A percentile compares a stretch with the other conserved stretches of the same genome.
These are phyloP conservation scores for Paramisgurnus dabryanus DNA, from an alignment of 2,113 vertebrate species.

Conservation along the genomic window DNA sequence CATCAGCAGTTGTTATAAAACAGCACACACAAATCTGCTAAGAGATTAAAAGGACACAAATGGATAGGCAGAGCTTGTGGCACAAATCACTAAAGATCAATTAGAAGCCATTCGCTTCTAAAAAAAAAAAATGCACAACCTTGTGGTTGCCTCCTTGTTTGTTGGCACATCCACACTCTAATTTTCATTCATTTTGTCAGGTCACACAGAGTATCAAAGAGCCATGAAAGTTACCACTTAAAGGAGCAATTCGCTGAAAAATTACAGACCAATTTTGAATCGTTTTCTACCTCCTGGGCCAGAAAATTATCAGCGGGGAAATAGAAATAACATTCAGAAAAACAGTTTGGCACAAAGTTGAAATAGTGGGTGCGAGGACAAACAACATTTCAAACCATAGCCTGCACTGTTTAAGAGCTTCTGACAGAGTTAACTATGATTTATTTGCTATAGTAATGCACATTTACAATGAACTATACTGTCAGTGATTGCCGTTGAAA, in stretches of 20 bases:
- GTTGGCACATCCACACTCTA: not conserved
- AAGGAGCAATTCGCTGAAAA: slow-evolving; percentile 25
- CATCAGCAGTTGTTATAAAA: not conserved
- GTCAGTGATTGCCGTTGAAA: too few relatives aligned
- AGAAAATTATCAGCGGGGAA: slow-evolving; percentile 5
- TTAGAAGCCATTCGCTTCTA: slow-evolving; percentile 1
- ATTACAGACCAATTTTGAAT: slow-evolving; percentile 10
- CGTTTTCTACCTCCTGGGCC: not conserved
- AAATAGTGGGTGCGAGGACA: not conserved
- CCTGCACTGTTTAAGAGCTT: too few relatives aligned
- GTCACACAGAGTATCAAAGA: not conserved
- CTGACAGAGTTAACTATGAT: too few relatives aligned
- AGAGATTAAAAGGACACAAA: slow-evolving; percentile 16
- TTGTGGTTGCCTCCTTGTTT: slow-evolving; percentile 23
- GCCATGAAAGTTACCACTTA: not conserved
- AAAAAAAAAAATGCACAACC: slow-evolving; percentile 41
- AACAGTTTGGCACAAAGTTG: slow-evolving; percentile 1
- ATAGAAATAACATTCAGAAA: slow-evolving; percentile 25
- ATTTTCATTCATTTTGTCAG: slow-evolving; percentile 36
- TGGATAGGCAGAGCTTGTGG: slow-evolving; percentile 12
- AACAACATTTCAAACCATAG: not conserved
- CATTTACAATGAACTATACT: too few relatives aligned
- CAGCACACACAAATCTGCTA: not conserved
- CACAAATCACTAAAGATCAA: slow-evolving; percentile 44
- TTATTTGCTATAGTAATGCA: too few relatives aligned